A percentile compares a stretch with the other conserved stretches of the same genome.
Evolutionary conservation across 2,888 invertebrate genomes (phyloP).

Genomic region (Agonopterix alstromeriana): DNA sequence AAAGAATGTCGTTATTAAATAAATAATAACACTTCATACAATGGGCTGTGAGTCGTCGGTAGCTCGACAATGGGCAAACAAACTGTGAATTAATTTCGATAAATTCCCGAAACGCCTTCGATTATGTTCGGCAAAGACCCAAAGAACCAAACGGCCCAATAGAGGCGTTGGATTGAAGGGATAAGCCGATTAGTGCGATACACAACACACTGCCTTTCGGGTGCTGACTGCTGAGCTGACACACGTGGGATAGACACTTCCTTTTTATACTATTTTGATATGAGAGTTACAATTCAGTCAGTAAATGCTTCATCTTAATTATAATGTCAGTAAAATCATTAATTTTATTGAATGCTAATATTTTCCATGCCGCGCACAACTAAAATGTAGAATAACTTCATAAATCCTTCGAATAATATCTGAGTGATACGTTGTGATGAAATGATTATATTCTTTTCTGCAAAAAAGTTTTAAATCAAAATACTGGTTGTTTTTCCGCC

Average conservation of each 20-base stretch:
- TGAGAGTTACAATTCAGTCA: background rate
- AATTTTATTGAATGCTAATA: too few species aligned
- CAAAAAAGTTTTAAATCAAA: too few species aligned
- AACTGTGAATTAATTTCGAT: slow-evolving; percentile 72
- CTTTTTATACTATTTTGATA: slow-evolving; percentile 28
- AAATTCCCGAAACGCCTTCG: slow-evolving; percentile 68
- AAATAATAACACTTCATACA: slow-evolving; percentile 62
- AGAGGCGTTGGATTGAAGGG: slow-evolving; percentile 41
- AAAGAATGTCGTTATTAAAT: slow-evolving; percentile 68
- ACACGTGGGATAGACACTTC: slow-evolving; percentile 50
- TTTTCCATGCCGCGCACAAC: too few species aligned
- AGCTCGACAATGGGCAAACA: slow-evolving; percentile 66
- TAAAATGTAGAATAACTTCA: too few species aligned
- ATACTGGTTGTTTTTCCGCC: too few species aligned
- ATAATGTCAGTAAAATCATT: too few species aligned
- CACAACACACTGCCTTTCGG: slow-evolving; percentile 56
- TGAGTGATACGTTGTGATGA: too few species aligned
- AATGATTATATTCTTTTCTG: too few species aligned
- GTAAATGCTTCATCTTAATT: too few species aligned
- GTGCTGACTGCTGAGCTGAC: slow-evolving; percentile 35
- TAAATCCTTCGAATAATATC: too few species aligned
- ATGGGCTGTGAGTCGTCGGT: slow-evolving; percentile 48
- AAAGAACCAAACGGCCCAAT: slow-evolving; percentile 34
- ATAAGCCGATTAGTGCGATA: slow-evolving; percentile 71
- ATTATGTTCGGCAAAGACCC: slow-evolving; percentile 22